Conservation (phyloP, 2,113 vertebrate genomes). For the Speoplatyrhinus poulsoni region DNA sequence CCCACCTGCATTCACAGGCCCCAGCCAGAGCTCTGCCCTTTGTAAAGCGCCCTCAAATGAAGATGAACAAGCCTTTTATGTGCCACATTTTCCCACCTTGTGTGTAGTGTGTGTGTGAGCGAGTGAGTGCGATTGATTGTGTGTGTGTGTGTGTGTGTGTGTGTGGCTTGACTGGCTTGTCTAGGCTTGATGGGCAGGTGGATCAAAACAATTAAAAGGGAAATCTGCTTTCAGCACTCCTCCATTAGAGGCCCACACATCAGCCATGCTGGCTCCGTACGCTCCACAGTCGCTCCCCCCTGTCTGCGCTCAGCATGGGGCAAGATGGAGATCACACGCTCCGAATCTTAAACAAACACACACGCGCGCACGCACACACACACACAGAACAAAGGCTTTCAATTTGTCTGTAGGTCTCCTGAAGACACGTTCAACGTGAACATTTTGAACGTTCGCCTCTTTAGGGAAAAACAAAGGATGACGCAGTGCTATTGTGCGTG, state of each 20-base stretch:
- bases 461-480: constrained; percentile 20
- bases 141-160: constrained; percentile 2
- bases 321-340: constrained; percentile 59
- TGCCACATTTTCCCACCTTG: constrained; percentile 21
- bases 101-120: background rate
- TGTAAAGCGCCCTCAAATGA: constrained; percentile 20
- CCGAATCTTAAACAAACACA: constrained; percentile 64
- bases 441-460: constrained; percentile 11
- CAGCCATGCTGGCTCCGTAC: constrained; percentile 38
- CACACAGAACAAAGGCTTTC: background rate
- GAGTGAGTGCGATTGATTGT: background rate
- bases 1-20: background rate
- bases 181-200: constrained; percentile 52
- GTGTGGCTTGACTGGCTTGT: constrained; percentile 26
- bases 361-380: constrained; percentile 33
- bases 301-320: constrained; percentile 34
- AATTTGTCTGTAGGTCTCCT: background rate
- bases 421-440: constrained; percentile 10
- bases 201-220: constrained; percentile 68
- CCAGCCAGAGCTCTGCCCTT: constrained; percentile 11
- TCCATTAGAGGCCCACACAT: constrained; percentile 54
- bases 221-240: constrained; percentile 70
- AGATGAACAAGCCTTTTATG: constrained; percentile 38
- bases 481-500: background rate
- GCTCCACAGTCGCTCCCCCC: constrained; percentile 6